Base-by-base conservation (phyloP, 2,888 invertebrate genomes). In the Orthosia cruda region DNA sequence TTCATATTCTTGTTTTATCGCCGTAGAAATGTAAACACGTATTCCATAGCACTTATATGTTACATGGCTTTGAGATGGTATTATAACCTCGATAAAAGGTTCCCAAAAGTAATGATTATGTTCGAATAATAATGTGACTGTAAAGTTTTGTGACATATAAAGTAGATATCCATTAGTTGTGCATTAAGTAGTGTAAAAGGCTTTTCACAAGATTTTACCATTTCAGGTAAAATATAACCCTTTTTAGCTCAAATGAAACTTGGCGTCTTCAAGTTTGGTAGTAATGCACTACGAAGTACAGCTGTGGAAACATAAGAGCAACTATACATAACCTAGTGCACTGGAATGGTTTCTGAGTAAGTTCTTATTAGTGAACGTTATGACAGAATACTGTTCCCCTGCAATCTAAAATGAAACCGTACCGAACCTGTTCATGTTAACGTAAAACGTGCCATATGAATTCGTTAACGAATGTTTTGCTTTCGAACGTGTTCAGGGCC, bases 1-100 rank as follows among this genome's bases (percentile, higher is more conserved):
- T 67, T 80, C 49, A 59, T 57, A 52, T 74, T 23, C 32, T 12
- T 59, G 47, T 71, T 80, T 71, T 84, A 71, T 70, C 32, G 26
- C 57, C 47, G 11, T 49, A 32, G 61, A n/a, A 69, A 57, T 64
- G 45, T 80, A 65, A 70, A 71, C 59, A 64, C 26, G 11, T 50
- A 70, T 57, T 20, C 12, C n/a, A 32, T 9, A n/a, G 16, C 18
- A 52, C 40, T 7, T n/a, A n/a, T n/a, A n/a, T n/a, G n/a, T n/a
- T n/a, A n/a, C n/a, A n/a, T n/a, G n/a, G n/a, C n/a, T n/a, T n/a
- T n/a, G n/a, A n/a, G n/a, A n/a, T n/a, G n/a, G n/a, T n/a, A n/a
- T n/a, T n/a, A n/a, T n/a, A n/a, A n/a, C n/a, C 3, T 59, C 45
- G 52, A 58, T 59, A 71, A 71, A 71, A 68, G 57, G 15, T 40